Conservation (phyloP, 2,888 invertebrate genomes). For the Encarsia formosa region DNA sequence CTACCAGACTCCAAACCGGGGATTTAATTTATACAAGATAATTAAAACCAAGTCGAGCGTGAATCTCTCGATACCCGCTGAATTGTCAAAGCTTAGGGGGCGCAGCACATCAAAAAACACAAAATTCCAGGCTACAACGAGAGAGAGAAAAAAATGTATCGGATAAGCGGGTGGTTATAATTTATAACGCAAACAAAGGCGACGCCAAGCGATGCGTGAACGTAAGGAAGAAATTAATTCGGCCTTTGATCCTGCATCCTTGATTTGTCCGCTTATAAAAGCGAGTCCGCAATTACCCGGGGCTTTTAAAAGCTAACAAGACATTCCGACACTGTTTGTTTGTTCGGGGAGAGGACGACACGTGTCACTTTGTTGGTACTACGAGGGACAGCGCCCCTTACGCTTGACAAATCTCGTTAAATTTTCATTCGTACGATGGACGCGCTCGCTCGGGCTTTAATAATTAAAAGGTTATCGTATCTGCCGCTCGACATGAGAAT, state of each 20-base stretch:
- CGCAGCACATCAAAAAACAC: too few relatives aligned
- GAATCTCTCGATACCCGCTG: too few relatives aligned
- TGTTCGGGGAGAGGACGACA: conserved; percentile 8
- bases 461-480: conserved; percentile 15
- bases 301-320: too few relatives aligned
- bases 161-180: conserved; percentile 23
- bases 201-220: conserved; percentile 22
- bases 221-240: conserved; percentile 17
- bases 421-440: conserved; percentile 45
- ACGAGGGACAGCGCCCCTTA: conserved; percentile 20
- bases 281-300: background rate
- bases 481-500: too few relatives aligned
- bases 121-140: background rate
- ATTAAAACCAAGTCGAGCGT: too few relatives aligned
- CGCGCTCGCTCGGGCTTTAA: conserved; percentile 7
- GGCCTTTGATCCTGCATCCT: too few relatives aligned
- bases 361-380: conserved; percentile 26
- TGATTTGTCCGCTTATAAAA: too few relatives aligned
- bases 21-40: too few relatives aligned
- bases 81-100: too few relatives aligned
- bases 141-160: conserved; percentile 1
- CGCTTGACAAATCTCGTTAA: conserved; percentile 42
- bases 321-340: too few relatives aligned
- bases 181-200: conserved; percentile 28
- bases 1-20: too few relatives aligned